Evolutionary conservation across 2,113 vertebrate genomes (phyloP).

Genomic region (Mastomys natalensis): DNA sequence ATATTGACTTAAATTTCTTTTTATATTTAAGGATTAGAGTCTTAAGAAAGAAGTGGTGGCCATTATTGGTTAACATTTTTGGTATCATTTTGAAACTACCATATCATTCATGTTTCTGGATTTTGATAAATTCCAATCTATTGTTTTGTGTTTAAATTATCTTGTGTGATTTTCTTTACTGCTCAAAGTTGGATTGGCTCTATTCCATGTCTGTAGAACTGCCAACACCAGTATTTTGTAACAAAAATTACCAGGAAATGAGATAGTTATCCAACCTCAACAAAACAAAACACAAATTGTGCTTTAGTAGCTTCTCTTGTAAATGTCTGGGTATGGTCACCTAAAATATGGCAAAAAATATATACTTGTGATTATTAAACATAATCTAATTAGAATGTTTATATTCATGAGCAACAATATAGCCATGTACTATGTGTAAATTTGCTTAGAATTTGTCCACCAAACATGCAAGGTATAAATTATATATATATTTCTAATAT

Average conservation of each 20-base stretch:
- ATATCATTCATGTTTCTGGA: not conserved
- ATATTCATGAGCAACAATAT: not conserved
- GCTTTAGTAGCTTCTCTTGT: not conserved
- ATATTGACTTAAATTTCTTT: not conserved
- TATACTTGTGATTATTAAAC: not conserved
- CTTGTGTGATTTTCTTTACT: not conserved
- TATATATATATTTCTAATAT: too few relatives aligned
- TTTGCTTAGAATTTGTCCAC: not conserved
- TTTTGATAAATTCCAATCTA: not conserved
- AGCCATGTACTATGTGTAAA: not conserved
- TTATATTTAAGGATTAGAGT: not conserved
- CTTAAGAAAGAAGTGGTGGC: not conserved
- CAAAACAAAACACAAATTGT: not conserved
- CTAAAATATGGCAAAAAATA: not conserved
- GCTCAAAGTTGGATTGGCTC: not conserved
- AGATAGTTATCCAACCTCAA: not conserved
- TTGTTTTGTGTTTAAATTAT: not conserved
- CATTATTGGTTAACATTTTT: not conserved
- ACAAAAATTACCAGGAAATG: not conserved
- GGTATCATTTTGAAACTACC: slow-evolving; percentile 2
- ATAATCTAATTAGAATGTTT: not conserved
- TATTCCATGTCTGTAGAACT: not conserved
- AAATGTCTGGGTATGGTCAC: not conserved
- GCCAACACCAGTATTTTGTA: not conserved
- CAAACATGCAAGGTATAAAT: not conserved